phyloP scores from a whole-genome alignment of 2,888 invertebrate species.

The Heliconius sara region DNA sequence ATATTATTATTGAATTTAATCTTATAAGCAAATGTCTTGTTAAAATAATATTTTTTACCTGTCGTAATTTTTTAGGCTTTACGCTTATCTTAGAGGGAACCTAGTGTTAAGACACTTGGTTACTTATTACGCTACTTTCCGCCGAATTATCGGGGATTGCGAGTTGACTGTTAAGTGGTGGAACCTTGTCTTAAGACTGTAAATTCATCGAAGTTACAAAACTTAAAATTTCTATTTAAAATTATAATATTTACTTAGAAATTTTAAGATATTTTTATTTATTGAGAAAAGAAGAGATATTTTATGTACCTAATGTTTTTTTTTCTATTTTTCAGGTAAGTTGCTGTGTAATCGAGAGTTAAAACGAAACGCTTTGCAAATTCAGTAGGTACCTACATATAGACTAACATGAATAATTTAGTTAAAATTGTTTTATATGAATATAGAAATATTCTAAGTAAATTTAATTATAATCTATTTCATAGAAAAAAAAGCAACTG shows the following conservation, averaged over 20 bases:
- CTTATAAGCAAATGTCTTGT: not conserved
- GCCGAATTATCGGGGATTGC: not conserved
- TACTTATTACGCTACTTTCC: no score
- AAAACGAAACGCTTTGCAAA: not conserved
- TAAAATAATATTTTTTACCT: no score
- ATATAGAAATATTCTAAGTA: no score
- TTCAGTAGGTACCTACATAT: not conserved
- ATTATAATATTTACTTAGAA: not conserved
- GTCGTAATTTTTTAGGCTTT: no score
- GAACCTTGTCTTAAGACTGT: no score
- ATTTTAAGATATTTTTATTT: no score
- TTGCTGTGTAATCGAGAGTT: not conserved
- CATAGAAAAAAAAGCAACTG: no score
- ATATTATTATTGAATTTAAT: not conserved
- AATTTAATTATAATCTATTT: no score
- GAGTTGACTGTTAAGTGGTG: no score
- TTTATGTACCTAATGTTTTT: not conserved
- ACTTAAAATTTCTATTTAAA: not conserved
- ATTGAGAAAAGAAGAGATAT: no score
- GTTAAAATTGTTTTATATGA: no score
- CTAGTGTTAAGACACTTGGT: not conserved
- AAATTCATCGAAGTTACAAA: no score
- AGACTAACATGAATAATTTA: not conserved
- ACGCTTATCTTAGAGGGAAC: not conserved
- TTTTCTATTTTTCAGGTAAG: constrained; percentile 1